phyloP scores from a whole-genome alignment of 2,797 vertebrate species.

The Cyprinodon diabolis region DNA sequence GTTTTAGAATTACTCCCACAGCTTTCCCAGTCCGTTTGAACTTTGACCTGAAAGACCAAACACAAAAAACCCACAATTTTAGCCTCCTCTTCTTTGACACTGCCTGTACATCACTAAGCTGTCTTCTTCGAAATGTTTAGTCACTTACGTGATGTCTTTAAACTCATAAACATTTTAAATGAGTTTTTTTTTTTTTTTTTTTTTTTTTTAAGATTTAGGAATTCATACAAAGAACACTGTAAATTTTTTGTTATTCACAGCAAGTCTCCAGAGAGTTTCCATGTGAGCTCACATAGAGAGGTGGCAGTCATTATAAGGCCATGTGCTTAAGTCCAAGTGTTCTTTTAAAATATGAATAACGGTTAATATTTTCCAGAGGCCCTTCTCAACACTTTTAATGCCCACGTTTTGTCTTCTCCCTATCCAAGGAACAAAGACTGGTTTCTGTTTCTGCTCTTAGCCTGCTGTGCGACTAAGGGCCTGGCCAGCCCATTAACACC shows the following conservation, averaged over 20 bases:
- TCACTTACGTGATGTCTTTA: background rate
- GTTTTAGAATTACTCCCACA: slow-evolving; percentile 81
- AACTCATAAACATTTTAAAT: background rate
- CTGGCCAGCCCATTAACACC: slow-evolving; percentile 88
- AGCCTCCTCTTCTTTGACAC: slow-evolving; percentile 57
- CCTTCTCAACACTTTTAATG: slow-evolving; percentile 76
- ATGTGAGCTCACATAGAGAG: slow-evolving; percentile 64
- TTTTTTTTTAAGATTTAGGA: background rate
- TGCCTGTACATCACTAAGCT: slow-evolving; percentile 47
- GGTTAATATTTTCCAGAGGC: slow-evolving; percentile 83
- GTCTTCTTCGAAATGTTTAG: slow-evolving; percentile 22
- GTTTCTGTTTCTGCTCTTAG: slow-evolving; percentile 87
- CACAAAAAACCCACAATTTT: slow-evolving; percentile 66
- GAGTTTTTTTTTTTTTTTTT: slow-evolving; percentile 4
- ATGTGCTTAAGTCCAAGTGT: slow-evolving; percentile 66
- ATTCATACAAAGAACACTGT: slow-evolving; percentile 1
- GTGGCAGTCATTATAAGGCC: slow-evolving; percentile 66
- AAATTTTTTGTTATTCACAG: slow-evolving; percentile 46
- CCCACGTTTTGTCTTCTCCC: slow-evolving; percentile 67
- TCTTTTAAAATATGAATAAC: slow-evolving; percentile 74
- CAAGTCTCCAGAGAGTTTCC: slow-evolving; percentile 62
- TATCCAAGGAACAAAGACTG: slow-evolving; percentile 82
- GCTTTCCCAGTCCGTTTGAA: slow-evolving; percentile 83
- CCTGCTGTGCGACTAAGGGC: slow-evolving; percentile 86
- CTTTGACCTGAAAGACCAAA: slow-evolving; percentile 74